Evolutionary conservation across 2,797 vertebrate species (phyloP), one percentile per base, ranked within the genome.

Genomic region (Sebastes kiyomatsui): DNA sequence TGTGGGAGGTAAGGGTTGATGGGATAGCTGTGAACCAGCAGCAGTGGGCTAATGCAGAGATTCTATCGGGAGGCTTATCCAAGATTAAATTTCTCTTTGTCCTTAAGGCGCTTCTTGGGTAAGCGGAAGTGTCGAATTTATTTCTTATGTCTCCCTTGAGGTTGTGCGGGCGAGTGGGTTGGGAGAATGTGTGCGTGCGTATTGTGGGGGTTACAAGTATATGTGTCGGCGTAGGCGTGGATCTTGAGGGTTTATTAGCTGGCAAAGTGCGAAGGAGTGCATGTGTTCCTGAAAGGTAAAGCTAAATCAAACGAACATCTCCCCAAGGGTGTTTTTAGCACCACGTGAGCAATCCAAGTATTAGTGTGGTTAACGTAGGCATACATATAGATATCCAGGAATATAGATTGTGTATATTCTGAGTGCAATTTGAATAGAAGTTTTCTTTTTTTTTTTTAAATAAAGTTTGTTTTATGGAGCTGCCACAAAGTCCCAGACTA

Each of bases 1-100:
- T 92, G 90, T 92, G 92, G 90, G 91, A 91, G 92, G 88, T 89
- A 88, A 66, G 88, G 92, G 91, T 93, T 94, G 92, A 93, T 91
- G 93, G 93, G 91, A 88, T 90, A 91, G 88, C 90, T 90, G 87
- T 87, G 92, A 88, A 94, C 92, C 91, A 92, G 91, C 89, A 88
- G 86, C 91, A 92, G 68, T 84, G 89, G 84, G 90, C 93, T 93
- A 94, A 95, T 92, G 92, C 87, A 80, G 88, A 94, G 94, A 95
- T 95, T 94, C 87, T 94, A 93, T 95, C 93, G 72, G 89, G 89
- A 87, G 93, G 93, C 92, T 96, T 95, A 95, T 93, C 93, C 93
- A 54, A 92, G 93, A 95, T 96, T 95, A 95, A 93, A 94, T 94
- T 94, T 91, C 92, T 94, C 88, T 94, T 94, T 92, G 93, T 95